Evolutionary conservation across 2,888 invertebrate species (phyloP), one percentile per base, ranked within the genome.

Genomic region (Schizaphis graminum): DNA sequence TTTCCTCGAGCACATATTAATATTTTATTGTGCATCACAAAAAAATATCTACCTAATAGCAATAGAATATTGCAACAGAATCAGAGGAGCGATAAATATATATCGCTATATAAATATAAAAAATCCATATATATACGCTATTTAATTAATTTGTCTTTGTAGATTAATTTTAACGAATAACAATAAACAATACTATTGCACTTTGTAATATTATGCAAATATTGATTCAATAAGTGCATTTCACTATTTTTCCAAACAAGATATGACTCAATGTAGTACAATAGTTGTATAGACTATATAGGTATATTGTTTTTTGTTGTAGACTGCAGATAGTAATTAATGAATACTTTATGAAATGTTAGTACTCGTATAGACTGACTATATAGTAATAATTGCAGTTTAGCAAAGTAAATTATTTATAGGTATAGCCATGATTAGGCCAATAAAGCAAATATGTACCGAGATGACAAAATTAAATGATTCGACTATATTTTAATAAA

Each of bases 1-100:
- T 91, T 91, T 91, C 67, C 77, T 91, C 67, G 35, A 77, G 49
- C 13, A 77, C 91, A 89, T 44, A 7, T 61, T 28, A n/a, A 67
- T 28, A 67, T 67, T n/a, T 67, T 67, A n/a, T 67, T 67, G 67
- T 67, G 28, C 44, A 44, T 85, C 10, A 11, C 44, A 47, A 41
- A 41, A 84, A 21, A 35, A 41, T 41, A 35, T 1, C 21, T 84
- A 41, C 28, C 28, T 26, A 28, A 67, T 28, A 5, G 67, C 8
- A 57, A 1, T 28, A 47, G 44, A 47, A 67, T 41, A 41, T 84
- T 24, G 2, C 84, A 41, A 41, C 10, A 44, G 84, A n/a, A 77
- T 10, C 0, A n/a, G n/a, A 67, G 67, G n/a, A 16, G 16, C 1
- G n/a, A 67, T 16, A n/a, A 4, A 1, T 67, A 67, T 67, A 67